Evolutionary conservation across 2,113 vertebrate species (phyloP).

Genomic region (Pteropus alecto): DNA sequence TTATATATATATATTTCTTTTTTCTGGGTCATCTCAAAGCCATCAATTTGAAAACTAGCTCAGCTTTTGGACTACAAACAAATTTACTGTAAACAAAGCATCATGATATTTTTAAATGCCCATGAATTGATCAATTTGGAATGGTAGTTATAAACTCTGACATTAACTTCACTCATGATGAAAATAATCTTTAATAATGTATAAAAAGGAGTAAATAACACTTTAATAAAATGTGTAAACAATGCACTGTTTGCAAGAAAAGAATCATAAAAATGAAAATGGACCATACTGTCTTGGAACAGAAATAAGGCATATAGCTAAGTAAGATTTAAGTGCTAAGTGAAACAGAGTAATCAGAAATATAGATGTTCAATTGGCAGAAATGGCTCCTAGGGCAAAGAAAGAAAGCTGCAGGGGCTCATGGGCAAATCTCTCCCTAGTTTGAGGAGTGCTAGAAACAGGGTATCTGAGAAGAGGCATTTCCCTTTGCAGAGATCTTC

Average conservation of each 20-base stretch:
- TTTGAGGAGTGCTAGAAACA: not conserved
- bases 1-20: not conserved
- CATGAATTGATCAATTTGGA: not conserved
- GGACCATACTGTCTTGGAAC: not conserved
- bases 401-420: not conserved
- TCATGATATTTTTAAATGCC: not conserved
- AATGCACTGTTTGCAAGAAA: constrained; percentile 48
- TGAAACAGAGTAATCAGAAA: not conserved
- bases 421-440: not conserved
- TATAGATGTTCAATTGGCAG: not conserved
- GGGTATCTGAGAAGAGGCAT: not conserved
- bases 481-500: not conserved
- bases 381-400: not conserved
- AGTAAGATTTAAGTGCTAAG: constrained; percentile 27
- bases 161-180: not conserved
- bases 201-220: not conserved
- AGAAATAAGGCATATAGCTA: not conserved
- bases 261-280: constrained; percentile 23
- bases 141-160: not conserved
- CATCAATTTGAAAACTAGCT: not conserved
- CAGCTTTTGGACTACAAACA: not conserved
- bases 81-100: not conserved
- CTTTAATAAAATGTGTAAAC: constrained; percentile 46
- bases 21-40: not conserved
- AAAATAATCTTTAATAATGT: constrained; percentile 12